phyloP scores from a whole-genome alignment of 2,888 invertebrate genomes.

The Tridacna gigas region DNA sequence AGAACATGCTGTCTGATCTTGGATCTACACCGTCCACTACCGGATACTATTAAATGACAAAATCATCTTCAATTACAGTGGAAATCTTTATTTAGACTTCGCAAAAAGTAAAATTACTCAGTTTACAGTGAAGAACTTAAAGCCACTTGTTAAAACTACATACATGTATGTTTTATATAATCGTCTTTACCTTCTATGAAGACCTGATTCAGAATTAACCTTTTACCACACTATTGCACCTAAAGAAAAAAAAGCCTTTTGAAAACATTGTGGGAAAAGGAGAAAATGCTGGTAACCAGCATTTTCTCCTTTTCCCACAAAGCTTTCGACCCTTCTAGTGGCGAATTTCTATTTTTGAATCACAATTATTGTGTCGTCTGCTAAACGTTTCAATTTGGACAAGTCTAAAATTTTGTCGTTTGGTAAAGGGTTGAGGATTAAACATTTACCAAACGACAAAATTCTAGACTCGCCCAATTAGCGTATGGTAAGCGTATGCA shows the following conservation, averaged over 20 bases:
- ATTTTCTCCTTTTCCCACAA: not conserved
- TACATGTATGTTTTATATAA: not conserved
- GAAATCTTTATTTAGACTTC: not conserved
- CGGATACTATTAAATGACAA: no score
- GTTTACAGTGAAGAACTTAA: not conserved
- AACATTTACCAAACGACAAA: not conserved
- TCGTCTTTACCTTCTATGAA: not conserved
- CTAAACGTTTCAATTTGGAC: not conserved
- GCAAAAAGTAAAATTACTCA: not conserved
- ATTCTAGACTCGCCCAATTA: not conserved
- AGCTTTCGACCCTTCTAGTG: not conserved
- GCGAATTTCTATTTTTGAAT: no score
- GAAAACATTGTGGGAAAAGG: not conserved
- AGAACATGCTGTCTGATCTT: no score
- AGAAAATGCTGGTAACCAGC: not conserved
- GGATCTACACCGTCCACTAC: no score
- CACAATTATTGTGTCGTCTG: not conserved
- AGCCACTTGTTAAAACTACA: not conserved
- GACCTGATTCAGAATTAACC: not conserved
- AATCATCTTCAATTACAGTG: no score
- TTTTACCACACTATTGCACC: not conserved
- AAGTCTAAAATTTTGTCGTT: not conserved
- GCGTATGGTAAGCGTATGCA: not conserved
- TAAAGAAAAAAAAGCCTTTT: not conserved
- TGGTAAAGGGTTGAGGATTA: not conserved